Percentiles rank a stretch among this genome's conserved stretches.
These are phyloP conservation scores for Drosophila neonasuta DNA, from an alignment of 2,888 invertebrate genomes.

Conservation along the genomic window DNA sequence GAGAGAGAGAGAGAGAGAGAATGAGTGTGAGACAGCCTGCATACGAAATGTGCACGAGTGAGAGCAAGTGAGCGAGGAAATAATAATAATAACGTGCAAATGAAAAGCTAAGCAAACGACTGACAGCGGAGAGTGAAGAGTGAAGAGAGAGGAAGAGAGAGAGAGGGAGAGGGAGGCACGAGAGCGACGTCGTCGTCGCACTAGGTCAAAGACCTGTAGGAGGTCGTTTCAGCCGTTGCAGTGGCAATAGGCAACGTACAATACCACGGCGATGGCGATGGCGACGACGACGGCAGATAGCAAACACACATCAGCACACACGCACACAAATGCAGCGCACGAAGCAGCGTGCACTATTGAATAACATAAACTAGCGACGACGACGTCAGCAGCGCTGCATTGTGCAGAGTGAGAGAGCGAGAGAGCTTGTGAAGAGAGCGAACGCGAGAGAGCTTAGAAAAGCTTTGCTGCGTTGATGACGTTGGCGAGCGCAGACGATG, in stretches of 20 bases:
- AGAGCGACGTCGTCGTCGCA: conserved; percentile 51
- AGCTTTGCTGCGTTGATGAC: conserved; percentile 37
- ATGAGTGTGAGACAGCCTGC: conserved; percentile 9
- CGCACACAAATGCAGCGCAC: conserved; percentile 14
- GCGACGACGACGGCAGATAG: conserved; percentile 69
- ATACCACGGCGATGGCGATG: conserved; percentile 68
- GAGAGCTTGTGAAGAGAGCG: conserved; percentile 12
- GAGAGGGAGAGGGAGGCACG: conserved; percentile 5
- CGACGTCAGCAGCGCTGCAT: conserved; percentile 58
- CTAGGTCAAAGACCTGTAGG: conserved; percentile 82
- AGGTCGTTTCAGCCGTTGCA: conserved; percentile 81
- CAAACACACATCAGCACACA: conserved; percentile 48
- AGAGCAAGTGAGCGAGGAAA: conserved; percentile 41
- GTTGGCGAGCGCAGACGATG: conserved; percentile 15
- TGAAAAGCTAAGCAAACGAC: conserved; percentile 56
- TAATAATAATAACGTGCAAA: conserved; percentile 70
- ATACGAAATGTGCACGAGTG: conserved; percentile 15
- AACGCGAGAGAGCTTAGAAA: conserved; percentile 53
- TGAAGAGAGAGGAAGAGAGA: conserved; percentile 1
- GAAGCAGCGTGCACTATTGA: conserved; percentile 53
- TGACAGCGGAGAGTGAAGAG: neutral
- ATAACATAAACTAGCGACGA: conserved; percentile 53
- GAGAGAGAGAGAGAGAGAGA: too few species aligned
- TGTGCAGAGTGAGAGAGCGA: conserved; percentile 40
- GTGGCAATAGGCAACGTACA: conserved; percentile 78